Conservation (phyloP, 2,888 invertebrate species). For the Sphecodes monilicornis region DNA sequence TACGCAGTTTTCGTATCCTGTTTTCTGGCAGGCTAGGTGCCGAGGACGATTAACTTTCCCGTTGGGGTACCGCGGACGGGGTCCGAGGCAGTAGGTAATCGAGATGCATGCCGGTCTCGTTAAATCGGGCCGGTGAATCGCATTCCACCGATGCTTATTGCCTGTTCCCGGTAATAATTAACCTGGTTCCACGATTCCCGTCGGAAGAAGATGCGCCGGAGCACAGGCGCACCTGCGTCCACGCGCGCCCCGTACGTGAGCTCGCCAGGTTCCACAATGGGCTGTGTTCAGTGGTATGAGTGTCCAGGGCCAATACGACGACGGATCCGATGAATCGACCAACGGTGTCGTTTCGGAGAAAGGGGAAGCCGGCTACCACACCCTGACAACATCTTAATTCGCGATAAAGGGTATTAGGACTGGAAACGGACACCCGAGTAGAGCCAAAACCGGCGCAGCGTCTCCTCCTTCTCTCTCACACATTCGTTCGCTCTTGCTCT, state of each 20-base stretch:
- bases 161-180: slow-evolving; percentile 60
- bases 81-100: slow-evolving; percentile 50
- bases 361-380: slow-evolving; percentile 61
- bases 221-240: slow-evolving; percentile 42
- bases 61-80: slow-evolving; percentile 48
- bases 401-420: slow-evolving; percentile 80
- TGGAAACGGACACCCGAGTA: slow-evolving; percentile 69
- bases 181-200: slow-evolving; percentile 77
- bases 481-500: background rate
- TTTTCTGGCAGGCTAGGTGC: slow-evolving; percentile 6
- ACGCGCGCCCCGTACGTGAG: slow-evolving; percentile 1
- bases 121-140: slow-evolving; percentile 72
- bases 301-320: slow-evolving; percentile 50
- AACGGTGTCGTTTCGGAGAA: slow-evolving; percentile 65
- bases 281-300: background rate
- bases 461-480: slow-evolving; percentile 9
- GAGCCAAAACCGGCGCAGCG: slow-evolving; percentile 35
- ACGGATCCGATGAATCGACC: slow-evolving; percentile 49
- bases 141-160: slow-evolving; percentile 79
- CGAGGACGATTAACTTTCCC: slow-evolving; percentile 6
- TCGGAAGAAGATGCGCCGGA: slow-evolving; percentile 51
- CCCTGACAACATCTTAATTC: slow-evolving; percentile 79
- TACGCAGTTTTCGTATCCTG: background rate
- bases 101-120: slow-evolving; percentile 76
- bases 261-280: background rate